These are phyloP conservation scores for Labrus mixtus DNA, from an alignment of 2,113 vertebrate species.

Conservation along the genomic window DNA sequence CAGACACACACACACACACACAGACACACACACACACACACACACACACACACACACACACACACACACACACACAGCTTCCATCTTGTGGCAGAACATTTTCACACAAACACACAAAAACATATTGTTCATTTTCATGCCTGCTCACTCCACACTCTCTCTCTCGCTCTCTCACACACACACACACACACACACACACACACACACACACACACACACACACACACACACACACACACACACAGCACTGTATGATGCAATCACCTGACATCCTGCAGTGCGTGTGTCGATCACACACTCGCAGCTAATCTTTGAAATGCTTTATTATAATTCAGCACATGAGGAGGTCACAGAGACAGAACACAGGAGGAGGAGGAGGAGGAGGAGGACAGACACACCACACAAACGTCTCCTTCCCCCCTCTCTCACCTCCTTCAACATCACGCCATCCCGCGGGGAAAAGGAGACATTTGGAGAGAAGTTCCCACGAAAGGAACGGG, in stretches of 20 bases:
- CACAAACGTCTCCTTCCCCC: slow-evolving; percentile 19
- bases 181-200: background rate
- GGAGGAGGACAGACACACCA: slow-evolving; percentile 21
- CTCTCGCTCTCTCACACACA: slow-evolving; percentile 3
- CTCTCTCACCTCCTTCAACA: background rate
- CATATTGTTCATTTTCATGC: slow-evolving; percentile 65
- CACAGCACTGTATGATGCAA: slow-evolving; percentile 68
- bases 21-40: too few relatives aligned
- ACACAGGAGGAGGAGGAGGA: slow-evolving; percentile 39
- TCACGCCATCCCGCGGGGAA: background rate
- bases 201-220: too few relatives aligned
- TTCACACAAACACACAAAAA: slow-evolving; percentile 64
- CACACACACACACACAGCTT: slow-evolving; percentile 21
- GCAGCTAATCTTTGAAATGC: slow-evolving; percentile 54
- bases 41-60: too few relatives aligned
- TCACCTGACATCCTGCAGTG: slow-evolving; percentile 48
- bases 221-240: slow-evolving; percentile 2
- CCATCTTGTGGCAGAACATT: slow-evolving; percentile 57
- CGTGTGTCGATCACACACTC: slow-evolving; percentile 21
- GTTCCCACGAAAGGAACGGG: slow-evolving; percentile 9
- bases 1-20: slow-evolving; percentile 28
- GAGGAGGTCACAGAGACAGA: slow-evolving; percentile 64
- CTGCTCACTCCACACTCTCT: slow-evolving; percentile 4
- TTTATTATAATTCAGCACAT: slow-evolving; percentile 72
- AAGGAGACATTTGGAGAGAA: slow-evolving; percentile 13